Evolutionary conservation across 1,140 invertebrate genomes (phyloP), one percentile per base, ranked within the genome.

Genomic region (Bradynema listronoti): DNA sequence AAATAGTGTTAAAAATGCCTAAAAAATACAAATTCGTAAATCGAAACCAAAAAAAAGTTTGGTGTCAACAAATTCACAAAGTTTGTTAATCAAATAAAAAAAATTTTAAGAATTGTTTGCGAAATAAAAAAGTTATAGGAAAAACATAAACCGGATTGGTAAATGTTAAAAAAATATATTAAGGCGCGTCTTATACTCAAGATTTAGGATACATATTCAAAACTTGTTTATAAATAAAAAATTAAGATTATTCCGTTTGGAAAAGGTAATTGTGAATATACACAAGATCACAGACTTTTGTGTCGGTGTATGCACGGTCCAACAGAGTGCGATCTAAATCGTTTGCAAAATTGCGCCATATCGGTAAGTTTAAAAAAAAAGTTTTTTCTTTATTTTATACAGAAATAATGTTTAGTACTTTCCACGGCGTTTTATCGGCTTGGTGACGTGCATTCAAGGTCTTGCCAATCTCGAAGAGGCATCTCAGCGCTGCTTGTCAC

Each of bases 291-390:
- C 4, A 56, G 55, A n/a, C 41, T 69, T 6, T 39, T 52, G 22
- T 69, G 67, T 54, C 71, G 50, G 25, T 69, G 67, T 36, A 72
- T 73, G 67, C 67, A 69, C 39, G 67, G 67, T 11, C 67, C 71
- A 41, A 69, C 69, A 9, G 67, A 69, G 30, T 69, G 67, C 41
- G 67, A 69, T 34, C 42, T 69, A 33, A 69, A 69, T 45, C 49
- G 67, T n/a, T 30, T 69, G 22, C 67, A 69, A 47, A 69, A 69
- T 32, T 69, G 67, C 53, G 67, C 70, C 25, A 69, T 73, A 41
- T 66, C 65, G 1, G 66, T 71, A 46, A 36, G 63, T 59, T 61
- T 62, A 19, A 39, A 11, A 39, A 19, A 39, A 39, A 39, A 11
- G 11, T 39, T 39, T n/a, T n/a, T n/a, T n/a, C n/a, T n/a, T n/a